These are phyloP conservation scores for Drosophila heteroneura DNA, from an alignment of 2,888 invertebrate genomes.

Conservation along the genomic window DNA sequence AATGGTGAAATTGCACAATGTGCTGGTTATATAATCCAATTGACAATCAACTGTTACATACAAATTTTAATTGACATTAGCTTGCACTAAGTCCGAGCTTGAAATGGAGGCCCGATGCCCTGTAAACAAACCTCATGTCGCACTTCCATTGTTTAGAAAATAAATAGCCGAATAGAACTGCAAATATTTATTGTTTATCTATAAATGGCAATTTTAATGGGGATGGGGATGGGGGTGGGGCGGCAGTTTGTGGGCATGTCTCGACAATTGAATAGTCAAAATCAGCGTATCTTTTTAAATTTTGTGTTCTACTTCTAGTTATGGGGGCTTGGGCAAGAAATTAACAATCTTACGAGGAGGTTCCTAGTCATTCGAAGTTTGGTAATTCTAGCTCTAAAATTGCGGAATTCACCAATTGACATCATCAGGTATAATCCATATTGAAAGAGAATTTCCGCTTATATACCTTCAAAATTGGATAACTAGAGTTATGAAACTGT, in stretches of 20 bases:
- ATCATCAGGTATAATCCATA: not conserved
- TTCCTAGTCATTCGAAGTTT: not conserved
- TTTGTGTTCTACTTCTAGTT: not conserved
- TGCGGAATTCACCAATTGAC: not conserved
- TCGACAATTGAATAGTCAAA: not conserved
- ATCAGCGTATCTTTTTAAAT: not conserved
- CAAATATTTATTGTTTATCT: constrained; percentile 51
- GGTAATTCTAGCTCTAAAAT: not conserved
- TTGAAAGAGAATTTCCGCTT: not conserved
- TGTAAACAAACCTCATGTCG: constrained; percentile 7
- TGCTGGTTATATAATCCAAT: constrained; percentile 4
- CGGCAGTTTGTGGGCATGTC: not conserved
- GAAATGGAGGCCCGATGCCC: constrained; percentile 15
- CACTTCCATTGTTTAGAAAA: constrained; percentile 26
- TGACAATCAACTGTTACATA: constrained; percentile 10
- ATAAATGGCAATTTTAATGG: constrained; percentile 16
- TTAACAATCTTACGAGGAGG: not conserved
- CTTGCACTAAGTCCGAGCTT: constrained; percentile 6
- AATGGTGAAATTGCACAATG: constrained; percentile 6
- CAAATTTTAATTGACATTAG: not conserved
- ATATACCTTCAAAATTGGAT: not conserved
- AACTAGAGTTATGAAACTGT: not conserved
- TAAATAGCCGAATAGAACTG: constrained; percentile 18
- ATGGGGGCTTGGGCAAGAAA: not conserved
- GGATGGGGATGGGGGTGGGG: not conserved